Conservation (phyloP, 2,113 vertebrate species). For the Abramis brama region DNA sequence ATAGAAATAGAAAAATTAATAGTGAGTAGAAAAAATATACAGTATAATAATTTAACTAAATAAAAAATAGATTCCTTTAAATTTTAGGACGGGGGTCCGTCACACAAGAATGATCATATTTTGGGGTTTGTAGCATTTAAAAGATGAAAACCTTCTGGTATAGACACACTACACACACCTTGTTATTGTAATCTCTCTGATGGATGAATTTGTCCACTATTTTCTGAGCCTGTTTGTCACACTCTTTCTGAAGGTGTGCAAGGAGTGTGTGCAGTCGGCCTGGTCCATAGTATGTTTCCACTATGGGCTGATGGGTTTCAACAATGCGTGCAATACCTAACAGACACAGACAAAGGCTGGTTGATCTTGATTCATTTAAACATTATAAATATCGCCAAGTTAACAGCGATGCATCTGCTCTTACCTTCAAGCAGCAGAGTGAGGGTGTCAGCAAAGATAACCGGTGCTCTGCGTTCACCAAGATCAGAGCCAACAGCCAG, state of each 20-base stretch:
- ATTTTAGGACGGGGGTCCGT: too few species aligned
- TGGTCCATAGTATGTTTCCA: conserved; percentile 96
- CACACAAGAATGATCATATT: too few species aligned
- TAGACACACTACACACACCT: conserved; percentile 73
- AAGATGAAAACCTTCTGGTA: too few species aligned
- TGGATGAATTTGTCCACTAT: conserved; percentile 94
- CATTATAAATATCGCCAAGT: not conserved
- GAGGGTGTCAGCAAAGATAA: conserved; percentile 94
- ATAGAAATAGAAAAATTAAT: too few species aligned
- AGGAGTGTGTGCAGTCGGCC: conserved; percentile 91
- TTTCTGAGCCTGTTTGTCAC: conserved; percentile 90
- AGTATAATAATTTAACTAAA: too few species aligned
- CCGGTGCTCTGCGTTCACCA: conserved; percentile 86
- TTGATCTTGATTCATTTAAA: not conserved
- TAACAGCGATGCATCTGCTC: not conserved
- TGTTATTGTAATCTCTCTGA: conserved; percentile 90
- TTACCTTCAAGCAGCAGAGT: conserved; percentile 94
- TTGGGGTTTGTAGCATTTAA: too few species aligned
- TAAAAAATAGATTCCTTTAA: too few species aligned
- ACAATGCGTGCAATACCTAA: conserved; percentile 93
- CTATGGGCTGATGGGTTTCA: conserved; percentile 96
- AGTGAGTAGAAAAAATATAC: too few species aligned
- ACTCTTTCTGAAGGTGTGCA: conserved; percentile 93
- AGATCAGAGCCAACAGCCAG: conserved; percentile 88
- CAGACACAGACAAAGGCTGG: not conserved